Percentiles rank a stretch among this genome's conserved stretches.
Evolutionary conservation across 35 echinoderm and acorn worm genomes (phyloP).

Genomic region (Apostichopus californicus): DNA sequence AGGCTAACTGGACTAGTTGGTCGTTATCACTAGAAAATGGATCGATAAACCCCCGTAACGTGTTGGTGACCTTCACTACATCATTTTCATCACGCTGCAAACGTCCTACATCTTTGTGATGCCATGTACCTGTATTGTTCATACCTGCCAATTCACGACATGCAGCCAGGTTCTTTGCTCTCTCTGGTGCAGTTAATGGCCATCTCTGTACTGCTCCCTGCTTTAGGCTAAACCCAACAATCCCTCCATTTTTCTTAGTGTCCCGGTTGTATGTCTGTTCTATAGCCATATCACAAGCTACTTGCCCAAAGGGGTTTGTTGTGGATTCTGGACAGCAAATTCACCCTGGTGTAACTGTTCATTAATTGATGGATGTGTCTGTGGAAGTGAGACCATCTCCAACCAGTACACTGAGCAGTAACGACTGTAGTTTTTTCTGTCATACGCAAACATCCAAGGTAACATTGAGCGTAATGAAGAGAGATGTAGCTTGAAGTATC

Average conservation of each 20-base stretch:
- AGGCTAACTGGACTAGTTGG: background rate
- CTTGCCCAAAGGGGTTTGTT: conserved; percentile 39
- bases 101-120: background rate
- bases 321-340: background rate
- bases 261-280: background rate
- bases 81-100: conserved; percentile 54
- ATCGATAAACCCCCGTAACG: conserved; percentile 47
- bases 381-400: conserved; percentile 3
- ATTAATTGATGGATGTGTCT: background rate
- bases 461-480: background rate
- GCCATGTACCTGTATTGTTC: background rate
- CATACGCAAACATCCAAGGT: conserved; percentile 21
- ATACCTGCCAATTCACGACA: conserved; percentile 53
- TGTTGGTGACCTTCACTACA: conserved; percentile 38
- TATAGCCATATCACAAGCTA: too few relatives aligned
- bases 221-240: conserved; percentile 55
- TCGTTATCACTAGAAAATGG: conserved; percentile 23
- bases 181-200: conserved; percentile 46
- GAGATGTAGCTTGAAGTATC: too few relatives aligned
- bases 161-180: conserved; percentile 37
- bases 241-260: conserved; percentile 57
- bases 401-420: background rate
- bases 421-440: background rate
- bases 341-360: too few relatives aligned
- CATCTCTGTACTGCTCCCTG: conserved; percentile 48